A percentile compares a stretch with the other conserved stretches of the same genome.
phyloP scores from a whole-genome alignment of 2,888 invertebrate genomes.

The Copidosoma aretas region DNA sequence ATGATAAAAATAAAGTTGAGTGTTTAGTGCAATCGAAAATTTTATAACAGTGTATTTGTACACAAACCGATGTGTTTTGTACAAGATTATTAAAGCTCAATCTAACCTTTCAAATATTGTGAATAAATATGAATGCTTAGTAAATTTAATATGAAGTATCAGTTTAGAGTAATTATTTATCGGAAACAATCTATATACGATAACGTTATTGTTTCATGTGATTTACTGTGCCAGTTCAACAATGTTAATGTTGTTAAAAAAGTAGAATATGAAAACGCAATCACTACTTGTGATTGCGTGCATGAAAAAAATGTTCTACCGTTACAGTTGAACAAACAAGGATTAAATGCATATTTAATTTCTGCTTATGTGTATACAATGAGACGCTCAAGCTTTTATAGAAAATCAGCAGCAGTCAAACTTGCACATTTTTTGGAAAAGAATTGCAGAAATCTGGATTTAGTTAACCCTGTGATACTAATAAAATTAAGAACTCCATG shows the following conservation, averaged over 20 bases:
- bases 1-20: too few relatives aligned
- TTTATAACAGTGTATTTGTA: too few relatives aligned
- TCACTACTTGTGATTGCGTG: constrained; percentile 10
- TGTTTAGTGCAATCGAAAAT: too few relatives aligned
- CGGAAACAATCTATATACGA: constrained; percentile 49
- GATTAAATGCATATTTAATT: constrained; percentile 51
- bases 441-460: background rate
- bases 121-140: too few relatives aligned
- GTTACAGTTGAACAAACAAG: constrained; percentile 45
- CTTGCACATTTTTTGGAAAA: constrained; percentile 16
- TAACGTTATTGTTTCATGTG: constrained; percentile 44
- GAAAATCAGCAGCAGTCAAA: constrained; percentile 43
- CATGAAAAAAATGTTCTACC: constrained; percentile 14
- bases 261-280: constrained; percentile 8
- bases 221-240: constrained; percentile 32
- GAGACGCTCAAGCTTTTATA: constrained; percentile 48
- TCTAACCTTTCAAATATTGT: too few relatives aligned
- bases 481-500: constrained; percentile 68
- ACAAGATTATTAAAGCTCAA: too few relatives aligned
- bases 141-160: constrained; percentile 45
- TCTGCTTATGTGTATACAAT: constrained; percentile 50
- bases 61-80: too few relatives aligned
- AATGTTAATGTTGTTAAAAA: constrained; percentile 6
- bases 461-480: constrained; percentile 42
- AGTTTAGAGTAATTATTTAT: constrained; percentile 49